Evolutionary conservation across 2,888 invertebrate genomes (phyloP), one percentile per base, ranked within the genome.

Genomic region (Trissolcus brochymenae): DNA sequence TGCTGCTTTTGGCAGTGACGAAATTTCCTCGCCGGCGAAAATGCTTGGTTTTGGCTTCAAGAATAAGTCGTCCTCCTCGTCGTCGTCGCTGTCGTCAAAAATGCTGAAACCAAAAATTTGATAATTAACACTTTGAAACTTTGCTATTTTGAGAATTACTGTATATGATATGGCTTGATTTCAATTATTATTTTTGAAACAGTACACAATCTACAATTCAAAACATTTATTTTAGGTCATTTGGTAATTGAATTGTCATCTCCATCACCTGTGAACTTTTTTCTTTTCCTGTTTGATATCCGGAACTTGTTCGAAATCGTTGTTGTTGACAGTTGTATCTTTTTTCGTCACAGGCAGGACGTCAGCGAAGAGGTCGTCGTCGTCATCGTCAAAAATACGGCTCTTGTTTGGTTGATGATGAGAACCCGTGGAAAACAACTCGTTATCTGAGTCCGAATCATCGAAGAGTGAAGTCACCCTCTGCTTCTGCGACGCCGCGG

Each of bases 371-470:
- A 56, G 60, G 11, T 55, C 56, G 29, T 65, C 65, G 40, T 85
- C 82, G 49, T 87, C 83, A 66, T 84, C 86, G 77, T 87, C 86
- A 53, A 88, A 87, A 49, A 79, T 80, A 13, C 80, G 82, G 11
- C 61, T 35, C 55, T 83, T 83, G 43, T 14, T 43, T 1, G 87
- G 85, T 35, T 83, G 81, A 6, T 86, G 83, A 54, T 84, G 84
- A 4, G 86, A 86, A 54, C 85, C 86, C n/a, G 84, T 83, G 14
- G 85, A 84, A 77, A 89, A 89, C 40, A 89, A 80, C 54, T 89
- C 88, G 73, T 87, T 86, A 13, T 84, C 87, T 21, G 89, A 87
- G 56, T 88, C 88, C 11, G 87, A 87, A 53, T 88, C 87, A 66
- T 87, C 88, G 79, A 88, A 88, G 43, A 87, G 76, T 19, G 86